phyloP scores from a whole-genome alignment of 2,888 invertebrate species.

The Sisyra nigra region DNA sequence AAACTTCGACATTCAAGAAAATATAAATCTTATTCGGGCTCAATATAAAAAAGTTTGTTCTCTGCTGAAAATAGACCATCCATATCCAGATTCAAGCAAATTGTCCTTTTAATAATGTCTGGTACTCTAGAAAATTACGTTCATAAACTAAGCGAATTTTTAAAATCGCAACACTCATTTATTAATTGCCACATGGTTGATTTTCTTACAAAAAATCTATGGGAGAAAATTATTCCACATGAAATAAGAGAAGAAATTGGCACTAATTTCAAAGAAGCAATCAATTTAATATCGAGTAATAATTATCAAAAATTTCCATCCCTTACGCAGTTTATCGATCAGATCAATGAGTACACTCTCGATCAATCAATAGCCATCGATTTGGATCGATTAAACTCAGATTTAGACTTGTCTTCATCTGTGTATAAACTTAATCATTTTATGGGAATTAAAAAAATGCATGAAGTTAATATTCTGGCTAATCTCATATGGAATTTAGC shows the following conservation, averaged over 20 bases:
- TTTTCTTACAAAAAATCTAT: constrained; percentile 49
- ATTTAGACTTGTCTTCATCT: not conserved
- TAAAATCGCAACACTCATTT: constrained; percentile 41
- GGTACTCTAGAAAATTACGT: constrained; percentile 20
- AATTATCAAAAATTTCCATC: not conserved
- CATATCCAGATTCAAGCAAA: constrained; percentile 36
- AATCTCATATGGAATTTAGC: constrained; percentile 37
- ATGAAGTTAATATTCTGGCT: constrained; percentile 59
- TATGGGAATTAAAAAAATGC: constrained; percentile 66
- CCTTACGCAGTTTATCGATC: constrained; percentile 15
- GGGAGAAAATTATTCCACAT: constrained; percentile 40
- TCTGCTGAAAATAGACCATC: constrained; percentile 6
- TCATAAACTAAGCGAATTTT: constrained; percentile 34
- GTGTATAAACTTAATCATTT: constrained; percentile 39
- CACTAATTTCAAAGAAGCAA: not conserved
- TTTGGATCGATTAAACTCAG: too few species aligned
- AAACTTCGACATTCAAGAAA: constrained; percentile 43
- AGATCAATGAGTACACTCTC: constrained; percentile 16
- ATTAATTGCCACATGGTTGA: constrained; percentile 67
- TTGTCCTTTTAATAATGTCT: constrained; percentile 37
- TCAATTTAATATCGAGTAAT: not conserved
- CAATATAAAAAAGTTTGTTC: constrained; percentile 54
- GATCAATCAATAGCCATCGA: too few species aligned
- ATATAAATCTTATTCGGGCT: constrained; percentile 44
- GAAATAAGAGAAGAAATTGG: constrained; percentile 34